phyloP scores from a whole-genome alignment of 2,888 invertebrate species.

The Blastobasis adustella region DNA sequence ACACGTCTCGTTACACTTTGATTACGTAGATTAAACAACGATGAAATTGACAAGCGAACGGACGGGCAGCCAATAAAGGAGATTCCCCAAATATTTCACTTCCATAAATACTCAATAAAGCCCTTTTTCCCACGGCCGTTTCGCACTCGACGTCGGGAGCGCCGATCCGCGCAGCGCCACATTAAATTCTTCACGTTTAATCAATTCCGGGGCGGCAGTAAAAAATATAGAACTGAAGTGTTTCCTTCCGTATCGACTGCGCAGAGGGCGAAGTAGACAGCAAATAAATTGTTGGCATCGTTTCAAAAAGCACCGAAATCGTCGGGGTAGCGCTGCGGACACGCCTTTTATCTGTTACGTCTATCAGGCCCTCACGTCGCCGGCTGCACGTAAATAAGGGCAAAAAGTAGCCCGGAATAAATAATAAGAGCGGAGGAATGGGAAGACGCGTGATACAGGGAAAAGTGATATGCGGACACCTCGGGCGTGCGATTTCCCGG shows the following conservation, averaged over 20 bases:
- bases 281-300: conserved; percentile 66
- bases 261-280: conserved; percentile 48
- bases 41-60: conserved; percentile 42
- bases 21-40: conserved; percentile 35
- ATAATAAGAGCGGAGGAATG: conserved; percentile 37
- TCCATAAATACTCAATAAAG: conserved; percentile 49
- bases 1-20: conserved; percentile 20
- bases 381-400: conserved; percentile 48
- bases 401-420: conserved; percentile 42
- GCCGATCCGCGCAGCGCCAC: conserved; percentile 46
- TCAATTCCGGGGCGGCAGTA: conserved; percentile 49
- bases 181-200: conserved; percentile 66
- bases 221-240: conserved; percentile 54
- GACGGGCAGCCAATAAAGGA: conserved; percentile 43
- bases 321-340: conserved; percentile 49
- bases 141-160: conserved; percentile 40
- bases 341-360: conserved; percentile 72
- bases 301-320: conserved; percentile 64
- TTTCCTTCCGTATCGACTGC: conserved; percentile 52
- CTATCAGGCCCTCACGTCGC: conserved; percentile 49
- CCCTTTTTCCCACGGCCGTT: conserved; percentile 44
- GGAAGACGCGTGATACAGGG: conserved; percentile 23
- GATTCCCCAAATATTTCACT: conserved; percentile 48
- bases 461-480: conserved; percentile 31
- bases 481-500: conserved; percentile 2